Conservation (phyloP, 2,888 invertebrate species). For the Candidula unifasciata region DNA sequence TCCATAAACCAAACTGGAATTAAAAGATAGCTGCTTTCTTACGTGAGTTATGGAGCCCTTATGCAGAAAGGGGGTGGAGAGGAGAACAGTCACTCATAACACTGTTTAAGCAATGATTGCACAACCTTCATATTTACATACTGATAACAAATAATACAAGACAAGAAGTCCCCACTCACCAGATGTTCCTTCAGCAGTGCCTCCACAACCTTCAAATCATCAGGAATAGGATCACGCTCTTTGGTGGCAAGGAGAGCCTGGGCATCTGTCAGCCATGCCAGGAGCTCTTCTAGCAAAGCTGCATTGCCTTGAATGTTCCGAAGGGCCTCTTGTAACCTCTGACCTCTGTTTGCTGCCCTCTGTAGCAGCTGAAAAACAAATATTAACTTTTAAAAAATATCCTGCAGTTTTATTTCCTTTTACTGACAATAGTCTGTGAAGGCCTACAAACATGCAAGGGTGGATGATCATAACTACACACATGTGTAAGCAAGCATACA, state of each 20-base stretch:
- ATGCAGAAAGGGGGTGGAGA: no score
- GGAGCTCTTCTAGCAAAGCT: slow-evolving; percentile 75
- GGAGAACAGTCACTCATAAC: no score
- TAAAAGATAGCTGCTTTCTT: no score
- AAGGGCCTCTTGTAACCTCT: slow-evolving; percentile 74
- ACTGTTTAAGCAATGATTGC: no score
- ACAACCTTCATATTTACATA: no score
- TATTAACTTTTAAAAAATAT: not conserved
- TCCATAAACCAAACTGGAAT: no score
- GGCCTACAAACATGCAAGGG: no score
- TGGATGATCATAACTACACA: no score
- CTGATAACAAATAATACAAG: no score
- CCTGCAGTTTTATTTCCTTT: not conserved
- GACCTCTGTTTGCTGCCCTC: slow-evolving; percentile 55
- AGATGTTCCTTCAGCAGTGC: slow-evolving; percentile 75
- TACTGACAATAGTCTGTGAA: no score
- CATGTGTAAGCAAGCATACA: no score
- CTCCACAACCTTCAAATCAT: slow-evolving; percentile 76
- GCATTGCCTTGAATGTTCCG: slow-evolving; percentile 75
- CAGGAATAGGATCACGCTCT: slow-evolving; percentile 75
- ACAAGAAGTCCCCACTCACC: slow-evolving; percentile 58
- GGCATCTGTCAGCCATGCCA: slow-evolving; percentile 76
- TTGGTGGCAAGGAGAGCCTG: slow-evolving; percentile 76
- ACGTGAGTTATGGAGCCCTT: no score
- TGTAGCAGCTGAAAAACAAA: slow-evolving; percentile 47